These are phyloP conservation scores for Psix sp. DNA, from an alignment of 1,140 invertebrate genomes.

Conservation along the genomic window DNA sequence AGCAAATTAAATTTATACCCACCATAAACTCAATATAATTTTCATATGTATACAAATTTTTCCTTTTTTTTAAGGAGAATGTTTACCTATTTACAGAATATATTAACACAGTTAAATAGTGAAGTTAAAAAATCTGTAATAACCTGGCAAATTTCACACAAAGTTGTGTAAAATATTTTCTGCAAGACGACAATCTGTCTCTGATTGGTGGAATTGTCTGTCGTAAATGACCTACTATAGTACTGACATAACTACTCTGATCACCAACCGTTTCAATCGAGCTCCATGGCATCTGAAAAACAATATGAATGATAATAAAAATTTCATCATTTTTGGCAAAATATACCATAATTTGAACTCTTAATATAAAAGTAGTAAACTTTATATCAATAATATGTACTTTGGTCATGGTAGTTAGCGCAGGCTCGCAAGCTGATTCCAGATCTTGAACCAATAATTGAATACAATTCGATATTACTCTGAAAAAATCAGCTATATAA, in stretches of 20 bases:
- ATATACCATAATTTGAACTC: conserved; percentile 14
- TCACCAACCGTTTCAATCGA: conserved; percentile 96
- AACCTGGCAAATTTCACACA: conserved; percentile 95
- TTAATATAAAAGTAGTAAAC: too few relatives aligned
- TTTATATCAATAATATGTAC: conserved; percentile 69
- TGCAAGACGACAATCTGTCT: conserved; percentile 93
- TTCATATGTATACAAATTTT: too few relatives aligned
- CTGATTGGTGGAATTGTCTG: conserved; percentile 92
- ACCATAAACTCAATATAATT: too few relatives aligned
- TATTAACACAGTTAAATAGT: conserved; percentile 6
- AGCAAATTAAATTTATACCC: too few relatives aligned
- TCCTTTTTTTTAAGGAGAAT: too few relatives aligned
- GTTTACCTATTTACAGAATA: too few relatives aligned
- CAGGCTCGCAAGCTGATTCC: conserved; percentile 95
- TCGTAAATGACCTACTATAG: conserved; percentile 91
- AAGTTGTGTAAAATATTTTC: conserved; percentile 99
- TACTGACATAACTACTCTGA: conserved; percentile 96
- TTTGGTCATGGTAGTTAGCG: conserved; percentile 94
- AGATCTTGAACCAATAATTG: conserved; percentile 96
- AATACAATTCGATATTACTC: conserved; percentile 93
- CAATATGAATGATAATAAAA: too few relatives aligned
- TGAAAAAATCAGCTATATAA: conserved; percentile 69
- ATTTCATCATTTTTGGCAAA: too few relatives aligned
- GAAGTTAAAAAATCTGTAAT: conserved; percentile 47
- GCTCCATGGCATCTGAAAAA: conserved; percentile 89